These are phyloP conservation scores for Eptatretus atami DNA, from an alignment of 2,797 vertebrate genomes.

Conservation along the genomic window DNA sequence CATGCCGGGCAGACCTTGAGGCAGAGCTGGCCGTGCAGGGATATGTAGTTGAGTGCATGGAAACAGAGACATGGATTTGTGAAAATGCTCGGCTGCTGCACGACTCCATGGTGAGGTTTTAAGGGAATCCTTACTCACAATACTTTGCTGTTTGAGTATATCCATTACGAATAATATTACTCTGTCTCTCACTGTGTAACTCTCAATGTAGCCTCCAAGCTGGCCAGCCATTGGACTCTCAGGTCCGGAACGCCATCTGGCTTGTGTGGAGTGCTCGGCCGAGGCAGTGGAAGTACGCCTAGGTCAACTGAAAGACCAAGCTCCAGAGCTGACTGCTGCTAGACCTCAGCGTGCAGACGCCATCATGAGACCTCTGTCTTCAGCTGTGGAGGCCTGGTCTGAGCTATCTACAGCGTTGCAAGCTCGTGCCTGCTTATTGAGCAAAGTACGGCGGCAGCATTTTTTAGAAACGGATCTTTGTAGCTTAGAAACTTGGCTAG, in stretches of 20 bases:
- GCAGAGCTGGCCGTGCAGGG: neutral
- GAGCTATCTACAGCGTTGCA: slow-evolving; percentile 29
- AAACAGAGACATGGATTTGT: neutral
- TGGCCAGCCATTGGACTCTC: too few species aligned
- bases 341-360: slow-evolving; percentile 8
- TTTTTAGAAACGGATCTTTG: slow-evolving; percentile 66
- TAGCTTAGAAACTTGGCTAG: slow-evolving; percentile 74
- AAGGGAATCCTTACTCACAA: too few species aligned
- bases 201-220: too few species aligned
- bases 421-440: slow-evolving; percentile 38
- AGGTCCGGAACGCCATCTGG: too few species aligned
- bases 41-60: neutral
- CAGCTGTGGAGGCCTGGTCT: slow-evolving; percentile 28
- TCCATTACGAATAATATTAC: too few species aligned
- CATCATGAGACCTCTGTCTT: slow-evolving; percentile 19
- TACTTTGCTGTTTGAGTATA: too few species aligned
- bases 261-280: too few species aligned
- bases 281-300: too few species aligned
- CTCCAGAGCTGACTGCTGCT: too few species aligned
- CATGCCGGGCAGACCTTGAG: neutral
- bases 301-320: too few species aligned
- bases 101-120: too few species aligned
- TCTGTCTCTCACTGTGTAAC: too few species aligned
- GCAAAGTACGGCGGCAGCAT: slow-evolving; percentile 72
- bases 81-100: neutral